These are phyloP conservation scores for Thunnus albacares DNA, from an alignment of 2,797 vertebrate genomes.

Conservation along the genomic window DNA sequence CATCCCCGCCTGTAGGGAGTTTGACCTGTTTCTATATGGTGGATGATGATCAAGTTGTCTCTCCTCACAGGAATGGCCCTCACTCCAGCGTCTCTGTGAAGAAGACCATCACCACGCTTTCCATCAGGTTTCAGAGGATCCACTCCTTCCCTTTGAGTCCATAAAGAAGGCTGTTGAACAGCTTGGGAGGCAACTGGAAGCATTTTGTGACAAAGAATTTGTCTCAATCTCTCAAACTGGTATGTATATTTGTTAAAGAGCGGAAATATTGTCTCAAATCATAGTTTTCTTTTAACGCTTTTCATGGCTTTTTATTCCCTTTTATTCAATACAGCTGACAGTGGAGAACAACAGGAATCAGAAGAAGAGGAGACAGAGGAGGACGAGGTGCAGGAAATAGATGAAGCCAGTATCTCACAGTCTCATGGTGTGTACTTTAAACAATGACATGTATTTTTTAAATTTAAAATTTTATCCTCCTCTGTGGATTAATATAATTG, in stretches of 20 bases:
- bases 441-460: background rate
- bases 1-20: background rate
- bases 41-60: background rate
- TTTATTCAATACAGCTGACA: slow-evolving; percentile 13
- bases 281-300: background rate
- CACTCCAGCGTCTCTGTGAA: slow-evolving; percentile 26
- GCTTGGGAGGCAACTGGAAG: slow-evolving; percentile 54
- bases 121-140: background rate
- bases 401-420: slow-evolving; percentile 1
- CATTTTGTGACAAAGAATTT: slow-evolving; percentile 60
- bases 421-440: slow-evolving; percentile 18
- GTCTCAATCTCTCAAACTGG: slow-evolving; percentile 43
- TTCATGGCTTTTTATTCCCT: background rate
- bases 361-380: slow-evolving; percentile 29
- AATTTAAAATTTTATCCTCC: background rate
- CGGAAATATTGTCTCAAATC: background rate
- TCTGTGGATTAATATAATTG: background rate
- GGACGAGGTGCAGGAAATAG: slow-evolving; percentile 7
- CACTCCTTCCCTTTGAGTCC: slow-evolving; percentile 24
- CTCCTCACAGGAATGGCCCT: slow-evolving; percentile 58
- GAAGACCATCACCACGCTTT: background rate
- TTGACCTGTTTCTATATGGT: background rate
- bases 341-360: slow-evolving; percentile 20
- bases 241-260: slow-evolving; percentile 21
- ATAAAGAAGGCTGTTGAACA: slow-evolving; percentile 50